Evolutionary conservation across 2,113 vertebrate genomes (phyloP), one percentile per base, ranked within the genome.

Genomic region (Sterrhoptilus dennistouni): DNA sequence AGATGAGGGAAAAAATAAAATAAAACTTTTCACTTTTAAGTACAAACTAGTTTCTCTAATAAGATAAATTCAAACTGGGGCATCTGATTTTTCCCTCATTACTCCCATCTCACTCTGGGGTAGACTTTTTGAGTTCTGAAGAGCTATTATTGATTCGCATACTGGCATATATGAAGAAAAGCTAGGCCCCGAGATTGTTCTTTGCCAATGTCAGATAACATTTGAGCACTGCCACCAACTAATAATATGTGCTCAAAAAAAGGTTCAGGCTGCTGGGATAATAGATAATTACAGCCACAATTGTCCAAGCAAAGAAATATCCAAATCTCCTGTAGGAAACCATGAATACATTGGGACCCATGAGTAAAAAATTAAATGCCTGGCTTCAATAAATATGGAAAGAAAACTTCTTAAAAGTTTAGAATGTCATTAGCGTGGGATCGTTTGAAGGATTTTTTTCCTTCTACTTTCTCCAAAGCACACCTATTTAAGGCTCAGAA

Each of bases 371-470:
- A 92, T 92, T 94, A 97, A 92, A 92, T 93, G 42, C 19, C 59
- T 80, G 11, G 29, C 64, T 97, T 96, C 75, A 95, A 96, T 89
- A 96, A 96, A 96, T 96, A 97, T 24, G 44, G 94, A 92, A 88
- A 94, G 90, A 95, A 95, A 97, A 95, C 92, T 96, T 97, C 86
- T 93, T 93, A 95, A 80, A 96, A 95, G 90, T 97, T 96, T 90
- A 66, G 71, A 92, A 77, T 86, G 75, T 93, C 95, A 95, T 95
- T 97, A 95, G 50, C 1, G 7, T 92, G 45, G 52, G 83, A 92
- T 74, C 90, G 95, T 90, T 95, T 95, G 83, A 92, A 93, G 56
- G 31, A 61, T 71, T 96, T 95, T 88, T 95, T 93, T 87, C 29
- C 83, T 93, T 96, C 90, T 80, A 38, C 92, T 83, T 95, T 95